These are phyloP conservation scores for Phyllostomus hastatus DNA, from an alignment of 2,113 vertebrate species.

Conservation along the genomic window DNA sequence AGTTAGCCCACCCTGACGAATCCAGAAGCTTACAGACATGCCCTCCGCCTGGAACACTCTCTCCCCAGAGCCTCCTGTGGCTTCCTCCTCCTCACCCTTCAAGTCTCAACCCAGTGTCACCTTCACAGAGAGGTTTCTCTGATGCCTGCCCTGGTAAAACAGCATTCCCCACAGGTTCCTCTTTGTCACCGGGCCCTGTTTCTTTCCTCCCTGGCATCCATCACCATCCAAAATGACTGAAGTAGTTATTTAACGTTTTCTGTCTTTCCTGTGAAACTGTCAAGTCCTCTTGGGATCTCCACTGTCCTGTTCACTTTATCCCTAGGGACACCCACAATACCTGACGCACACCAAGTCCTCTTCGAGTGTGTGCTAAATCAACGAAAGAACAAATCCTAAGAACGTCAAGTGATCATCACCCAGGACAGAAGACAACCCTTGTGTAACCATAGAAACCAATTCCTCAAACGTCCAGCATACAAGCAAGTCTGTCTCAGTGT, in stretches of 20 bases:
- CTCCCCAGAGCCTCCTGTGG: neutral
- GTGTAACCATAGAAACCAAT: neutral
- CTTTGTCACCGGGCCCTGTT: neutral
- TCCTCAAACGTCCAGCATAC: neutral
- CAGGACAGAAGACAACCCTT: neutral
- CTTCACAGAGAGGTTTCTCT: neutral
- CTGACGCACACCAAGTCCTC: neutral
- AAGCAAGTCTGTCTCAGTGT: neutral
- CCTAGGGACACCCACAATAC: neutral
- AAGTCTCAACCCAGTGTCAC: neutral
- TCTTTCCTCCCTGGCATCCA: neutral
- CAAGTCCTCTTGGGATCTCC: neutral
- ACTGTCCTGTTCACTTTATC: rapidly evolving
- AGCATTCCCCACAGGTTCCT: neutral
- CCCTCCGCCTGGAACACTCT: neutral
- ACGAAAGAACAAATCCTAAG: neutral
- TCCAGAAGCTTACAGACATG: rapidly evolving
- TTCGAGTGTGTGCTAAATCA: neutral
- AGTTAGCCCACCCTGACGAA: too few relatives aligned
- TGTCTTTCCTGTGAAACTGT: neutral
- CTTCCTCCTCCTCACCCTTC: neutral
- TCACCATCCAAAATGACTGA: neutral
- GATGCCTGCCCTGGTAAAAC: neutral
- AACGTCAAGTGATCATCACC: rapidly evolving
- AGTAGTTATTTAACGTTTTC: neutral